phyloP scores from a whole-genome alignment of 2,113 vertebrate species.

The Leucopsar rothschildi region DNA sequence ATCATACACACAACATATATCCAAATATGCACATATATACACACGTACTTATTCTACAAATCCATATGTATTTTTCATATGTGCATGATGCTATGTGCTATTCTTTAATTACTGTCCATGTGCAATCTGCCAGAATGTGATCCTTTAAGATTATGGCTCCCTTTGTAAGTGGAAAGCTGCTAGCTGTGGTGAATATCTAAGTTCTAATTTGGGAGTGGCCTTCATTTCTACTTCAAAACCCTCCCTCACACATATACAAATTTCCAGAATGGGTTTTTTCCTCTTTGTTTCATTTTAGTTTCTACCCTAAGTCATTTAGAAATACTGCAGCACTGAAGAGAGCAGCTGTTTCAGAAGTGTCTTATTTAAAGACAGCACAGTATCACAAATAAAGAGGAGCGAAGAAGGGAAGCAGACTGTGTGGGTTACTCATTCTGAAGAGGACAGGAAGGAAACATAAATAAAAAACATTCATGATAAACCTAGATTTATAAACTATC shows the following conservation, averaged over 20 bases:
- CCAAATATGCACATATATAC: background rate
- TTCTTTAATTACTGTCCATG: background rate
- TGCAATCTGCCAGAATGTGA: background rate
- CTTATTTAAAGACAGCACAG: background rate
- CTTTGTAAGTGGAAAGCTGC: background rate
- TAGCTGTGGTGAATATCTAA: background rate
- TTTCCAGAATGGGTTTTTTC: background rate
- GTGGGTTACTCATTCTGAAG: background rate
- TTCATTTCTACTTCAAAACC: background rate
- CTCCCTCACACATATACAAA: background rate
- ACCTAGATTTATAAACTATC: background rate
- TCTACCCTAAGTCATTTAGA: background rate
- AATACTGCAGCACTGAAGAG: background rate
- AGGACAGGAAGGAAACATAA: background rate
- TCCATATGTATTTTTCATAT: background rate
- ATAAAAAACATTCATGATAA: background rate
- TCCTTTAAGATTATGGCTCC: background rate
- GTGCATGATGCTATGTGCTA: background rate
- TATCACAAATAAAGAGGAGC: background rate
- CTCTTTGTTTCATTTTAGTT: background rate
- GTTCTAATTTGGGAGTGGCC: background rate
- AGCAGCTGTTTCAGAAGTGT: background rate
- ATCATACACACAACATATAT: background rate
- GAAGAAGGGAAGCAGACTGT: background rate
- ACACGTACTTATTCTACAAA: background rate